Conservation (phyloP, 2,888 invertebrate species). For the Papilio elwesi region DNA sequence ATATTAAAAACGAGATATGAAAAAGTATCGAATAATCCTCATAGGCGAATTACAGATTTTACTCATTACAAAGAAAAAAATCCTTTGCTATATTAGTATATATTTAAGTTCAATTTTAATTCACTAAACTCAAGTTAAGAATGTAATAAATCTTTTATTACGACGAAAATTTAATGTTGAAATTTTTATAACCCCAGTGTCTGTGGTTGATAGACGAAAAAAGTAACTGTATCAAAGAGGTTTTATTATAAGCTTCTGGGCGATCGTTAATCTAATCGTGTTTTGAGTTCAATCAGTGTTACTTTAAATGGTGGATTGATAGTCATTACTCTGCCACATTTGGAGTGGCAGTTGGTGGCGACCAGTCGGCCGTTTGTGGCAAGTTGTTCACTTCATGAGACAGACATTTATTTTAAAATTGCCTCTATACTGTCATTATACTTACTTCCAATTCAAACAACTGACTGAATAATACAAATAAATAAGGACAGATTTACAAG, state of each 20-base stretch:
- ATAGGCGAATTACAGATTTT: too few relatives aligned
- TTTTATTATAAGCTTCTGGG: constrained; percentile 1
- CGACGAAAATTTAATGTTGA: too few relatives aligned
- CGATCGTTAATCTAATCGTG: constrained; percentile 27
- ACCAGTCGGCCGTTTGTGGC: constrained; percentile 28
- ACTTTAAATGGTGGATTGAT: constrained; percentile 31
- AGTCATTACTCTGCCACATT: constrained; percentile 34
- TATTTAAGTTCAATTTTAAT: too few relatives aligned
- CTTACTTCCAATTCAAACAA: constrained; percentile 8
- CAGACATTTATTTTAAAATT: constrained; percentile 22
- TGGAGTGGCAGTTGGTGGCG: constrained; percentile 33
- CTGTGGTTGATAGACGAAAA: neutral
- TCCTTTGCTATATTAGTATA: neutral
- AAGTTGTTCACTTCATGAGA: constrained; percentile 20
- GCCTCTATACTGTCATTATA: constrained; percentile 22
- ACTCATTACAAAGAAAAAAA: neutral
- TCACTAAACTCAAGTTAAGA: too few relatives aligned
- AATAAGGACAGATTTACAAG: constrained; percentile 7
- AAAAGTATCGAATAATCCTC: neutral
- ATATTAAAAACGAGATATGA: neutral
- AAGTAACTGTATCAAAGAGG: constrained; percentile 1
- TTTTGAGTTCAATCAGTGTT: constrained; percentile 34
- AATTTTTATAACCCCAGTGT: too few relatives aligned
- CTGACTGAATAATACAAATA: constrained; percentile 11
- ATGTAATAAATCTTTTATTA: too few relatives aligned